Evolutionary conservation across 2,888 invertebrate species (phyloP), one percentile per base, ranked within the genome.

Genomic region (Clitarchus hookeri): DNA sequence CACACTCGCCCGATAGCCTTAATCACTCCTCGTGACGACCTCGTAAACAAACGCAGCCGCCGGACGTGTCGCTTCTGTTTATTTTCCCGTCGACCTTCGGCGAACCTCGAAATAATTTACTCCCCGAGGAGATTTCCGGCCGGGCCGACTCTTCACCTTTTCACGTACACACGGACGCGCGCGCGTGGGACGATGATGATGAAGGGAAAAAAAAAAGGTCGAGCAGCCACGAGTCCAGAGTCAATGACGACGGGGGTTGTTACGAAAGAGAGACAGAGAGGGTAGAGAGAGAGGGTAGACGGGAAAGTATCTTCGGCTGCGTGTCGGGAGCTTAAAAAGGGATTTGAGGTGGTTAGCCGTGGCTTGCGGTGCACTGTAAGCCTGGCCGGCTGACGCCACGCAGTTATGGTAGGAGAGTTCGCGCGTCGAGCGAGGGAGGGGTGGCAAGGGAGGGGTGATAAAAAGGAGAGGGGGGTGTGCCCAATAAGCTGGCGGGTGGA

Each of bases 301-400:
- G 8, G 65, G 65, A 23, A 65, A 65, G 65, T 65, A 65, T 65
- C 65, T 65, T 65, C 65, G 65, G 65, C 65, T n/a, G 65, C 12
- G 65, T 65, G 65, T 65, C n/a, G 36, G 27, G 82, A 82, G 82
- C 82, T 82, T 82, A 82, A 82, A 82, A 82, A 44, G 82, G 82
- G 82, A 82, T 82, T 82, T 82, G 82, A 82, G 27, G 82, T 82
- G 82, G 82, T 44, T 82, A 82, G 82, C 82, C 82, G 36, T 44
- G 26, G 82, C 36, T 44, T 82, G 82, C 44, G 44, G 82, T 36
- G 65, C 65, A 65, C 65, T 65, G 65, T 65, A 65, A 65, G 65
- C 65, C 65, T 65, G 13, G 65, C 65, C n/a, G 23, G 65, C 65
- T n/a, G 65, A n/a, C 65, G 65, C 65, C 65, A 65, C 65, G 65